phyloP scores from a whole-genome alignment of 2,113 vertebrate species.

The Riparia riparia region DNA sequence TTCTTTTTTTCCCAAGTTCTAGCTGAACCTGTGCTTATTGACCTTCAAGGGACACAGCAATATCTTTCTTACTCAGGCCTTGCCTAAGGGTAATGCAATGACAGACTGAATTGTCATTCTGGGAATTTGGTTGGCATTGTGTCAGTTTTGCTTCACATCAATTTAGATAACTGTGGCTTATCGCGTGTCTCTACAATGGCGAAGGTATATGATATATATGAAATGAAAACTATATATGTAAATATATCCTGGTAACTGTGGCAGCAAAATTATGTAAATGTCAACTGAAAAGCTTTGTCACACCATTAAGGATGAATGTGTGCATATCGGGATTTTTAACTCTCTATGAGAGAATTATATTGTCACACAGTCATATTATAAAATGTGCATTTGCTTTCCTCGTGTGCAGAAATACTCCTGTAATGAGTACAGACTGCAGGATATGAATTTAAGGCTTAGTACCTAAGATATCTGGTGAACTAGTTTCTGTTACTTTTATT shows the following conservation, averaged over 20 bases:
- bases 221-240: background rate
- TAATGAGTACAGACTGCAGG: background rate
- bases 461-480: background rate
- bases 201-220: background rate
- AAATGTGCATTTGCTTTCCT: background rate
- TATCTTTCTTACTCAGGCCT: background rate
- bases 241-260: background rate
- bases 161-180: constrained; percentile 8
- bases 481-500: background rate
- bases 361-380: background rate
- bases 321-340: background rate
- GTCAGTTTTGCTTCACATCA: constrained; percentile 26
- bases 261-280: background rate
- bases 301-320: background rate
- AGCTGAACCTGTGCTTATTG: background rate
- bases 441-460: background rate
- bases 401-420: background rate
- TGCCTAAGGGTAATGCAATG: background rate
- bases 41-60: constrained; percentile 7
- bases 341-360: background rate
- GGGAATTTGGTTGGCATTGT: constrained; percentile 27
- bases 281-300: background rate
- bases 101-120: constrained; percentile 5
- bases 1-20: background rate
- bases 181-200: background rate